These are phyloP conservation scores for Antitype chi DNA, from an alignment of 2,888 invertebrate genomes.

Conservation along the genomic window DNA sequence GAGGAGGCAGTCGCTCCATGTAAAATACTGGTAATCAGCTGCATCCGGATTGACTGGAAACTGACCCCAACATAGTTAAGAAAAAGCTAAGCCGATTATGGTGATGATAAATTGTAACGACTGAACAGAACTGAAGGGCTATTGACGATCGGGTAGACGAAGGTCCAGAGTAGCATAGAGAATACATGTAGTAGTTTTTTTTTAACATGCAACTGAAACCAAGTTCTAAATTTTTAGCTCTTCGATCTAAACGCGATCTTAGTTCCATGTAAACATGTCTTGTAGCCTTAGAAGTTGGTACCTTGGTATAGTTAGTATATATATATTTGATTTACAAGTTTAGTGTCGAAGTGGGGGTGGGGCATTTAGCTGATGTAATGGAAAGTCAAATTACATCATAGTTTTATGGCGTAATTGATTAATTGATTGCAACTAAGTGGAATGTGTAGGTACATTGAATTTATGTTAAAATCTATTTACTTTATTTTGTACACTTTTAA, in stretches of 20 bases:
- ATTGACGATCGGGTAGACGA: neutral
- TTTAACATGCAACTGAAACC: neutral
- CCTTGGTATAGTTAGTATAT: conserved; percentile 9
- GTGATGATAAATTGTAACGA: no score
- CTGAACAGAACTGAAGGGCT: neutral
- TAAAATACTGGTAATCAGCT: no score
- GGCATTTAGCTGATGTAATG: conserved; percentile 60
- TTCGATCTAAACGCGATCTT: neutral
- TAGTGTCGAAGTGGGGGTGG: conserved; percentile 34
- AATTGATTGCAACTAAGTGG: conserved; percentile 21
- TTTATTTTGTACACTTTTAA: neutral
- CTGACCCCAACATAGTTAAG: no score
- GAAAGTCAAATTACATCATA: conserved; percentile 62
- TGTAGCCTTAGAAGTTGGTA: conserved; percentile 7
- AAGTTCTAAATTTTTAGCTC: conserved; percentile 2
- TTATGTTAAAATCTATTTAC: conserved; percentile 3
- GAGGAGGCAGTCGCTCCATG: no score
- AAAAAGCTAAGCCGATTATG: no score
- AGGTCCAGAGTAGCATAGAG: neutral
- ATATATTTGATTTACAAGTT: conserved; percentile 45
- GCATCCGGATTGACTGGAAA: no score
- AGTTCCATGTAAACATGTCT: neutral
- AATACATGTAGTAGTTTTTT: neutral
- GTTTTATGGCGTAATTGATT: conserved; percentile 28
- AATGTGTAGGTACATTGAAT: conserved; percentile 17